phyloP scores from a whole-genome alignment of 2,113 vertebrate genomes.

The Ptyas mucosa region DNA sequence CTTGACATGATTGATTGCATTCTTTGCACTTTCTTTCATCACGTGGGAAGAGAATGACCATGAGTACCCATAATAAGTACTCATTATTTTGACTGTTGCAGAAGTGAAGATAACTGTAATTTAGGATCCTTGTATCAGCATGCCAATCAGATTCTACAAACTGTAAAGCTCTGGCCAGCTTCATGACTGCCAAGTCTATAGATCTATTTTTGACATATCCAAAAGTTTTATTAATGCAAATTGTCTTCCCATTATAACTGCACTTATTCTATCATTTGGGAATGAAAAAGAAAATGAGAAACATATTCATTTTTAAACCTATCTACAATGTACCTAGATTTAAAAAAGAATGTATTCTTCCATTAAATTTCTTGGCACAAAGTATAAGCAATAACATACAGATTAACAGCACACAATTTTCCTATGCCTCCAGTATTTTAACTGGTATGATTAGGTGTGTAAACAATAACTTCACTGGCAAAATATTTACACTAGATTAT shows the following conservation, averaged over 20 bases:
- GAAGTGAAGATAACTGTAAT: neutral
- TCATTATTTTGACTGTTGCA: neutral
- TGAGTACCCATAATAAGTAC: neutral
- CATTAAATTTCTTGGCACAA: neutral
- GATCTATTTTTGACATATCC: neutral
- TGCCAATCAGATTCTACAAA: neutral
- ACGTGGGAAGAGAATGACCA: neutral
- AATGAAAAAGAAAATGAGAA: neutral
- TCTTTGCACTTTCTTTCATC: neutral
- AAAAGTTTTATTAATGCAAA: neutral
- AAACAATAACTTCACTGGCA: slow-evolving; percentile 38
- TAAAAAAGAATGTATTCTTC: slow-evolving; percentile 22
- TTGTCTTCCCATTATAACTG: neutral
- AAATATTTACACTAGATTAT: slow-evolving; percentile 19
- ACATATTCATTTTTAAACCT: neutral
- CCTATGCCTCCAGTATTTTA: neutral
- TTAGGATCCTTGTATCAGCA: neutral
- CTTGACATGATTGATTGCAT: neutral
- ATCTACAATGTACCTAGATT: neutral
- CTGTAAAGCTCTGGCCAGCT: neutral
- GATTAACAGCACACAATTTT: slow-evolving; percentile 18
- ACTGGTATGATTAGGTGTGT: slow-evolving; percentile 22
- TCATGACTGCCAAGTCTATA: neutral
- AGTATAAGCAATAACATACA: slow-evolving; percentile 11
- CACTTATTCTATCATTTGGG: neutral